Evolutionary conservation across 2,888 invertebrate genomes (phyloP).

Genomic region (Rhabditoides inermis): DNA sequence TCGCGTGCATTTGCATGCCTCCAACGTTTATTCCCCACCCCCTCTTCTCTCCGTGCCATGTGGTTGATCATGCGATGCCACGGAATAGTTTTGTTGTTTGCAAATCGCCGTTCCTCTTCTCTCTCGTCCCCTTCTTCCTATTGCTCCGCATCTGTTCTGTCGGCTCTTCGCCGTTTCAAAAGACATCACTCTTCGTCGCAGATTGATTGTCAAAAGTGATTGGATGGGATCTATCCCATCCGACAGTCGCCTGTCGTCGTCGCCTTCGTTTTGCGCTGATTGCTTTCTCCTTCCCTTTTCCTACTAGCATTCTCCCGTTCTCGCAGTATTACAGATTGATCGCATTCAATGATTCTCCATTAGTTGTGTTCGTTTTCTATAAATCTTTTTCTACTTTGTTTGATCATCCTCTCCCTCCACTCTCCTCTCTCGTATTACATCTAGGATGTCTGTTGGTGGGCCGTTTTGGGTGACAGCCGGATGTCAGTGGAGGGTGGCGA

Average conservation of each 20-base stretch:
- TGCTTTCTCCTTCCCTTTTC: neutral
- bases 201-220: neutral
- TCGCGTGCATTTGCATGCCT: too few relatives aligned
- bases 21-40: neutral
- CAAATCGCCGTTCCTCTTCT: neutral
- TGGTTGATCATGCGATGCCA: neutral
- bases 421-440: neutral
- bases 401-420: neutral
- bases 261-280: neutral
- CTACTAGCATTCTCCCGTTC: neutral
- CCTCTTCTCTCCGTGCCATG: neutral
- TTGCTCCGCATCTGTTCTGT: neutral
- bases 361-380: neutral
- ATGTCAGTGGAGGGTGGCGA: too few relatives aligned
- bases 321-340: neutral
- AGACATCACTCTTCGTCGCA: neutral
- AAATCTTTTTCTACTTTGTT: neutral
- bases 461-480: too few relatives aligned
- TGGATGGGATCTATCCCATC: neutral
- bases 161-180: neutral
- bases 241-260: neutral
- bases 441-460: too few relatives aligned
- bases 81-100: neutral
- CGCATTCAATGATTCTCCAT: neutral
- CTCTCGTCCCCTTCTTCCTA: neutral